Conservation (phyloP, 2,888 invertebrate genomes). For the Melinopterus prodromus region DNA sequence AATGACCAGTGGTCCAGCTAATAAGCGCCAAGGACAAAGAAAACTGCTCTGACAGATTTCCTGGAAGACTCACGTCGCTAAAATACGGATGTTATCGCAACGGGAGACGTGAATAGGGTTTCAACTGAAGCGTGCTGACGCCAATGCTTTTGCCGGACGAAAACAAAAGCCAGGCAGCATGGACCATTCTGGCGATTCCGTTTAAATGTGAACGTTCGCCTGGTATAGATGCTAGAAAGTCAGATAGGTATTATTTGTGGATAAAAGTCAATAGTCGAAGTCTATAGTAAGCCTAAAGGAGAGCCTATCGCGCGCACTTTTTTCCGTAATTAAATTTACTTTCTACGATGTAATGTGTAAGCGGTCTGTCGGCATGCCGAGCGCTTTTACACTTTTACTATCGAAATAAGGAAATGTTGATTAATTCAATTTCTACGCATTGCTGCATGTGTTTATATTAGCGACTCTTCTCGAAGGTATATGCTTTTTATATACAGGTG, state of each 20-base stretch:
- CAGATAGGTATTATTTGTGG: background rate
- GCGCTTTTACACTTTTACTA: background rate
- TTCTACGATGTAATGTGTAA: background rate
- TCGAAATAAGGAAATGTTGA: slow-evolving; percentile 4
- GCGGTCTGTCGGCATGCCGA: background rate
- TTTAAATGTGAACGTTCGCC: background rate
- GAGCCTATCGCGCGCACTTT: background rate
- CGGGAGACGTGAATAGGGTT: background rate
- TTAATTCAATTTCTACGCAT: background rate
- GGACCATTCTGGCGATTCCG: background rate
- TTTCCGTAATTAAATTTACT: background rate
- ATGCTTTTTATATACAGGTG: too few relatives aligned
- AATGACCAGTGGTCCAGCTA: background rate
- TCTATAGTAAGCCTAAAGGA: background rate
- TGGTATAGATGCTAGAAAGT: background rate
- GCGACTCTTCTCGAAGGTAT: too few relatives aligned
- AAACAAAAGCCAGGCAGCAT: background rate
- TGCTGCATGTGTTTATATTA: background rate
- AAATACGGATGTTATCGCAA: slow-evolving; percentile 4
- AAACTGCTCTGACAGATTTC: background rate
- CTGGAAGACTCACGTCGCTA: background rate
- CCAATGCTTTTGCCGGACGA: background rate
- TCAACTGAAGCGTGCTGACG: background rate
- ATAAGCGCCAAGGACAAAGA: background rate
- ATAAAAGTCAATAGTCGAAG: background rate